Percentiles rank a stretch among this genome's conserved stretches.
Evolutionary conservation across 2,113 vertebrate species (phyloP).

Genomic region (Bubo blakistoni): DNA sequence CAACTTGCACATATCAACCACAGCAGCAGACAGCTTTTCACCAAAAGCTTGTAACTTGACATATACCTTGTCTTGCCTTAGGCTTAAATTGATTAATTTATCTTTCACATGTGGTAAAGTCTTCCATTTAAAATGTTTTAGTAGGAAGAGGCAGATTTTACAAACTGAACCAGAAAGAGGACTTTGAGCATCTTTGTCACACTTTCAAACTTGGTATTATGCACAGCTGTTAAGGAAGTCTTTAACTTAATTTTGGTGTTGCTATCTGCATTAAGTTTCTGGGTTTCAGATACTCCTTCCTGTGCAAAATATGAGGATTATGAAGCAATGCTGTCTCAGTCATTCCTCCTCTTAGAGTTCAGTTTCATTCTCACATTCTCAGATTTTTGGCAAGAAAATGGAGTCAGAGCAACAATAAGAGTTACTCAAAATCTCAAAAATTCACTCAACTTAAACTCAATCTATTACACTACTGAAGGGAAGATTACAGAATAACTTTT

Average conservation of each 20-base stretch:
- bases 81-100: slow-evolving; percentile 65
- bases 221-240: neutral
- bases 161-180: slow-evolving; percentile 1
- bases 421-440: neutral
- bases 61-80: slow-evolving; percentile 53
- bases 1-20: slow-evolving; percentile 46
- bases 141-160: slow-evolving; percentile 10
- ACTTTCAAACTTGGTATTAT: neutral
- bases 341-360: neutral
- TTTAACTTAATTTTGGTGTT: neutral
- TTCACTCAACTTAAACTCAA: neutral
- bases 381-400: neutral
- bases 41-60: slow-evolving; percentile 51
- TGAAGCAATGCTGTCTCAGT: neutral
- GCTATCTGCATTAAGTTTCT: neutral
- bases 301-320: neutral
- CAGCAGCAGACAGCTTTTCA: slow-evolving; percentile 36
- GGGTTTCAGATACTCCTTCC: neutral
- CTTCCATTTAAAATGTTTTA: slow-evolving; percentile 48
- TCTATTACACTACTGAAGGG: neutral
- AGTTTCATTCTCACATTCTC: neutral
- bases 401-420: neutral
- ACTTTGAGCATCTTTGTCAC: neutral
- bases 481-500: neutral
- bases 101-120: slow-evolving; percentile 41